Base-by-base conservation (phyloP, 1,140 invertebrate genomes). In the Olivierus martensii region DNA sequence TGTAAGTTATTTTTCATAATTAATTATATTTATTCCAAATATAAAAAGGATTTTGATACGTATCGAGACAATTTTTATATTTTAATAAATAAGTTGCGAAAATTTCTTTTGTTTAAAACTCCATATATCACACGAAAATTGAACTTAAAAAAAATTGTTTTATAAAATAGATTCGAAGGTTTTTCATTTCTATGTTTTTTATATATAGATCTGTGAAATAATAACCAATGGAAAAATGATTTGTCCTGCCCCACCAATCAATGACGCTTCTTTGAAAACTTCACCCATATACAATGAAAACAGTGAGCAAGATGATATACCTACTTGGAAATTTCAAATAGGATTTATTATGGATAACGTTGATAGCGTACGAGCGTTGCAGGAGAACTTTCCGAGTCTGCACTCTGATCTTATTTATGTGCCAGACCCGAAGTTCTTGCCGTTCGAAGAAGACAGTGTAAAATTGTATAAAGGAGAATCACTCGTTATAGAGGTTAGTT, bases 271-370 rank as follows among this genome's bases (percentile, higher is more conserved):
- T 1, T 50, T 50, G n/a, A 46, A 46, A 19, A 53, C 28, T 9
- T 9, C 28, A 7, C 12, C 15, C 44, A 46, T 14, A 28, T 28
- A 28, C 28, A 28, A 28, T 28, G 28, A 28, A 28, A 28, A 28
- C 28, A 28, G 28, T 9, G 28, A 28, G 28, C 28, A 28, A 28
- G 28, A 28, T 28, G 28, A 28, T 28, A 28, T 28, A 4, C 28
- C 28, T 28, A 28, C 28, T 60, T 41, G 63, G n/a, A 62, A 58
- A 37, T 59, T 75, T 1, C 69, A 73, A 59, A 79, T 95, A 51
- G 90, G 86, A 11, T 96, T 98, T 69, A 75, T 89, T 9, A 97
- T 98, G 93, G 94, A 98, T 62, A 85, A 87, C 67, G 93, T 97
- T 0, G 77, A 84, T 61, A 78, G 80, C 3, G 88, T 97, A 36